phyloP scores from a whole-genome alignment of 1,140 invertebrate species.

The Eufriesea mexicana region DNA sequence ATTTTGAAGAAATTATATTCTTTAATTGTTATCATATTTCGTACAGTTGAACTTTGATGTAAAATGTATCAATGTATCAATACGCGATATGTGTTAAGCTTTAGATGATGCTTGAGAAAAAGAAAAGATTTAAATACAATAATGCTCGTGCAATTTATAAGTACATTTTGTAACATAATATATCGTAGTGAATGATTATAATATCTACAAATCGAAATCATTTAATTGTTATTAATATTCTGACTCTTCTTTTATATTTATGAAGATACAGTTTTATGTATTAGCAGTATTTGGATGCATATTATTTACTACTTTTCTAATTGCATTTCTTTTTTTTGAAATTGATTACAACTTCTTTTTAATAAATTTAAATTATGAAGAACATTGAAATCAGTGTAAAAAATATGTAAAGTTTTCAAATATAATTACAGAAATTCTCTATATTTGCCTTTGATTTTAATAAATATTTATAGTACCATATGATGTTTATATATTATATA shows the following conservation, averaged over 20 bases:
- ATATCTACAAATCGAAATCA: slow-evolving; percentile 12
- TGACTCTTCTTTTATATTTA: slow-evolving; percentile 11
- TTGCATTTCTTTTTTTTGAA: neutral
- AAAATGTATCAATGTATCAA: slow-evolving; percentile 40
- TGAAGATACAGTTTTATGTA: neutral
- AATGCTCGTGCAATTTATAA: slow-evolving; percentile 51
- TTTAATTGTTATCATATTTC: slow-evolving; percentile 46
- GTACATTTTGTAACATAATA: slow-evolving; percentile 64
- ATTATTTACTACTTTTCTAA: neutral
- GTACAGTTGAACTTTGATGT: slow-evolving; percentile 39
- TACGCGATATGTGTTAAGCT: slow-evolving; percentile 45
- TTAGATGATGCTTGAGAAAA: slow-evolving; percentile 46
- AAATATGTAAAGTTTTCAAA: neutral
- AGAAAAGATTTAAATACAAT: slow-evolving; percentile 13
- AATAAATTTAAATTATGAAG: neutral
- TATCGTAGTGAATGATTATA: slow-evolving; percentile 1
- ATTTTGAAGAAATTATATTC: slow-evolving; percentile 26
- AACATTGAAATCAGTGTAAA: neutral
- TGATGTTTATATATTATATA: neutral
- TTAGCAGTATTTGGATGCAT: neutral
- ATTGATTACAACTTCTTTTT: slow-evolving; percentile 1
- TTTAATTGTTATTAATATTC: neutral
- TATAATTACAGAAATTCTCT: neutral
- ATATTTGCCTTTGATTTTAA: neutral
- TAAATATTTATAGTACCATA: neutral